phyloP scores from a whole-genome alignment of 2,888 invertebrate species.

The Athetis lepigone region DNA sequence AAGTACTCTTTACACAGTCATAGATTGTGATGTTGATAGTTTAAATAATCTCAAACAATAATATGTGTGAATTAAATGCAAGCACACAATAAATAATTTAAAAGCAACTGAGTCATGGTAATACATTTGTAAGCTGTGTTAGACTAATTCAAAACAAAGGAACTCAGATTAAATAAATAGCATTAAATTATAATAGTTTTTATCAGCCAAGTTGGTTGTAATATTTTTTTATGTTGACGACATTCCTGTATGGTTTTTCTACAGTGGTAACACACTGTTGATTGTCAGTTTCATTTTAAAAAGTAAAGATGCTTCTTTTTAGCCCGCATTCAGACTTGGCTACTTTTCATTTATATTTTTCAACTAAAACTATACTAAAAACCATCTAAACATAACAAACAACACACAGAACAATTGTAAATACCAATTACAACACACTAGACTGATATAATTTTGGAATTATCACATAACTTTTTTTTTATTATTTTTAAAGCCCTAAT shows the following conservation, averaged over 20 bases:
- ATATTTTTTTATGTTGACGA: background rate
- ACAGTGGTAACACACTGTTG: background rate
- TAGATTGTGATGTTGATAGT: constrained; percentile 6
- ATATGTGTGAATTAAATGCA: constrained; percentile 59
- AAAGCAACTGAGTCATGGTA: constrained; percentile 52
- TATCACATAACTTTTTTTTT: constrained; percentile 78
- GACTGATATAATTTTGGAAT: constrained; percentile 72
- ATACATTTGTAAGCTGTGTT: constrained; percentile 38
- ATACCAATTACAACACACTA: constrained; percentile 67
- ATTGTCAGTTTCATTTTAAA: background rate
- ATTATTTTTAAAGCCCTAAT: constrained; percentile 67
- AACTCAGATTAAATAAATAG: constrained; percentile 36
- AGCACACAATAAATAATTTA: constrained; percentile 46
- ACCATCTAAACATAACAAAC: constrained; percentile 70
- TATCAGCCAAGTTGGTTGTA: constrained; percentile 32
- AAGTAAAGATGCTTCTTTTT: background rate
- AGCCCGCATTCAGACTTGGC: constrained; percentile 19
- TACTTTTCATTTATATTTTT: constrained; percentile 39
- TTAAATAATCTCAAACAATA: constrained; percentile 27
- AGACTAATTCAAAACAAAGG: constrained; percentile 40
- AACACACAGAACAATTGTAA: constrained; percentile 68
- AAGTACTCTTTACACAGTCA: constrained; percentile 4
- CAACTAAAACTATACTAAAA: constrained; percentile 48
- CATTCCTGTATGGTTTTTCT: background rate
- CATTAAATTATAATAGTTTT: constrained; percentile 24